phyloP scores from a whole-genome alignment of 2,888 invertebrate species.

The Morpho deidamia region DNA sequence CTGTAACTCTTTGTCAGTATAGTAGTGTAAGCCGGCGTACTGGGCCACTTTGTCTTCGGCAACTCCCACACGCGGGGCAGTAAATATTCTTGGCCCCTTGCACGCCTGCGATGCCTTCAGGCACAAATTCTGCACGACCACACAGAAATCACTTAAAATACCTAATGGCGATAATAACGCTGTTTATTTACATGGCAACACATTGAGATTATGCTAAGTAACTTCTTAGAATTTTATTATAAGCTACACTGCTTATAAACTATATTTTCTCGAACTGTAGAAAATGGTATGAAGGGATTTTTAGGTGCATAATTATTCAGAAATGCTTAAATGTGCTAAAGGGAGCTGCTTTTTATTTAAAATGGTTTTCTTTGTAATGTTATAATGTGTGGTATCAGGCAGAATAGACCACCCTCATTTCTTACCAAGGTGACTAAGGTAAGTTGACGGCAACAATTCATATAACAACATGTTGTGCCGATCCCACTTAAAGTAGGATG shows the following conservation, averaged over 20 bases:
- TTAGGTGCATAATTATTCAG: too few relatives aligned
- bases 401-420: too few relatives aligned
- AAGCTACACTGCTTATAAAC: background rate
- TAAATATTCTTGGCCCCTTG: constrained; percentile 88
- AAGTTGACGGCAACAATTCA: too few relatives aligned
- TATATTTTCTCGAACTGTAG: too few relatives aligned
- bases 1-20: constrained; percentile 95
- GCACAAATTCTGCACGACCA: constrained; percentile 94
- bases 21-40: constrained; percentile 94
- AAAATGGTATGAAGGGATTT: too few relatives aligned
- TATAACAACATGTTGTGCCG: too few relatives aligned
- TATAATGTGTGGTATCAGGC: too few relatives aligned
- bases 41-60: constrained; percentile 95
- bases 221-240: constrained; percentile 13
- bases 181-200: constrained; percentile 39
- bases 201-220: constrained; percentile 21
- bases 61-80: constrained; percentile 91
- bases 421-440: too few relatives aligned
- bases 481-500: too few relatives aligned
- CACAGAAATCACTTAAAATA: constrained; percentile 49
- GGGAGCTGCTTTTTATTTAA: too few relatives aligned
- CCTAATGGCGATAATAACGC: constrained; percentile 41
- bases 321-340: too few relatives aligned
- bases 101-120: constrained; percentile 93
- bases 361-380: too few relatives aligned